phyloP scores from a whole-genome alignment of 2,113 vertebrate genomes.

The Amazona guildingii region DNA sequence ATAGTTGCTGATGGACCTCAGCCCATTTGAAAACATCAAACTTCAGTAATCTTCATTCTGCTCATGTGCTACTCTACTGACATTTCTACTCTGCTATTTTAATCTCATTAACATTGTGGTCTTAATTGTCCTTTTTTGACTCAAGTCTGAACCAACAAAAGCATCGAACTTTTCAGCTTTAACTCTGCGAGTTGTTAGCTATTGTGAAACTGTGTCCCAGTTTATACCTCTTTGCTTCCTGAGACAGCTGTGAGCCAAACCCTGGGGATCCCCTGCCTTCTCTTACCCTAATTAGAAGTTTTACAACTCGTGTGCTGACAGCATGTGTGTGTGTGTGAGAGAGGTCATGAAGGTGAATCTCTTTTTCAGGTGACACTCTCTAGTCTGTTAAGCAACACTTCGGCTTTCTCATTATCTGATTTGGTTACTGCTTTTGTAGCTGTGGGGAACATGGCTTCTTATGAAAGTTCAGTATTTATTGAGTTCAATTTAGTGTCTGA shows the following conservation, averaged over 20 bases:
- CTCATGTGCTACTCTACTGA: neutral
- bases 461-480: neutral
- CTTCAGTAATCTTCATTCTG: neutral
- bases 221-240: constrained; percentile 49
- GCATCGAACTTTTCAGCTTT: neutral
- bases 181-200: neutral
- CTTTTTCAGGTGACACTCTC: constrained; percentile 64
- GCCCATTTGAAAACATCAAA: neutral
- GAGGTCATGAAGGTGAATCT: constrained; percentile 65
- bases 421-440: constrained; percentile 15
- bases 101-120: neutral
- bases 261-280: constrained; percentile 43
- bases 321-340: constrained; percentile 27
- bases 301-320: constrained; percentile 35
- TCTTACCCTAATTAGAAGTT: constrained; percentile 65
- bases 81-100: neutral
- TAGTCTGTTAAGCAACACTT: constrained; percentile 26
- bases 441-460: neutral
- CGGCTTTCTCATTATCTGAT: constrained; percentile 59
- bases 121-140: neutral
- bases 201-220: constrained; percentile 21
- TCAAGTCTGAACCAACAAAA: neutral
- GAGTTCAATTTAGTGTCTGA: neutral
- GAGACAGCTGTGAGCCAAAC: constrained; percentile 58
- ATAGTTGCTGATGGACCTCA: neutral